Conservation (phyloP, 2,888 invertebrate genomes). For the Melangyna quadrimaculata region DNA sequence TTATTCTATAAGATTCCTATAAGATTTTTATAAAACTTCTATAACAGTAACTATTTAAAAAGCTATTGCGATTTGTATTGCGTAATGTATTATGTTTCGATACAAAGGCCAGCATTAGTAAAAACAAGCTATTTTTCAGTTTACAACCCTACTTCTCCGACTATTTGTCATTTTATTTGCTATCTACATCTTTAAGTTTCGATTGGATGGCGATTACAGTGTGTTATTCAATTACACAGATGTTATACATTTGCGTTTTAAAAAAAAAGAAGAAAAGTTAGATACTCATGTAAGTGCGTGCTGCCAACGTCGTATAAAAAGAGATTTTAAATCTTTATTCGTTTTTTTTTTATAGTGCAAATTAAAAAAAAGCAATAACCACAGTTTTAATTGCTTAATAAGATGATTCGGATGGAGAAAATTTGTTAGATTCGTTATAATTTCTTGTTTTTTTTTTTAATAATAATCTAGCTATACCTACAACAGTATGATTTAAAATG, state of each 20-base stretch:
- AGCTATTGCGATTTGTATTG: too few species aligned
- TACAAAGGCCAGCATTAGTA: too few species aligned
- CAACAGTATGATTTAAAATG: background rate
- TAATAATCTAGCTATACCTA: background rate
- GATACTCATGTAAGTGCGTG: constrained; percentile 21
- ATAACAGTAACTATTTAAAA: too few species aligned
- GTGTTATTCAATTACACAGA: constrained; percentile 33
- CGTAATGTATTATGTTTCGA: too few species aligned
- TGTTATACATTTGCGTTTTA: constrained; percentile 2
- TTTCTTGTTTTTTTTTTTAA: background rate
- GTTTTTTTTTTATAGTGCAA: constrained; percentile 32
- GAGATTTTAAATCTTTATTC: constrained; percentile 41
- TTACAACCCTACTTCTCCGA: background rate
- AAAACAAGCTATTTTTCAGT: too few species aligned
- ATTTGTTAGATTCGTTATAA: constrained; percentile 30
- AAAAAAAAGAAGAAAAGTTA: constrained; percentile 11
- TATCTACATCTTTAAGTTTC: constrained; percentile 3
- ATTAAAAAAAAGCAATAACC: constrained; percentile 55
- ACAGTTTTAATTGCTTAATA: constrained; percentile 45
- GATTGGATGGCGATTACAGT: constrained; percentile 22
- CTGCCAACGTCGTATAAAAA: background rate
- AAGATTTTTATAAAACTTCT: too few species aligned
- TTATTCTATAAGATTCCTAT: too few species aligned
- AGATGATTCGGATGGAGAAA: background rate
- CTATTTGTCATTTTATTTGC: constrained; percentile 2